phyloP scores from a whole-genome alignment of 2,113 vertebrate genomes.

The Oreochromis spilurus region DNA sequence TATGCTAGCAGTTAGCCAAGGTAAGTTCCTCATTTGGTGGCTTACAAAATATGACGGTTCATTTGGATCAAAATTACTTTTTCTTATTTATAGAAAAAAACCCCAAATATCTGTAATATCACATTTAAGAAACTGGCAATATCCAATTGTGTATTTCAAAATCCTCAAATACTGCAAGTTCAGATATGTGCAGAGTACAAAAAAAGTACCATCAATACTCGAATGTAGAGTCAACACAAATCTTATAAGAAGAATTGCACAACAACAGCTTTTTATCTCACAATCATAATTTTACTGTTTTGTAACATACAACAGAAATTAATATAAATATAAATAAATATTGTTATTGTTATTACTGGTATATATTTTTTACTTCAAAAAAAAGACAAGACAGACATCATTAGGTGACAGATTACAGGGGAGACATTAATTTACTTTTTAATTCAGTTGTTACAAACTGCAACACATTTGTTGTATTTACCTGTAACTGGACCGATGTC shows the following conservation, averaged over 20 bases:
- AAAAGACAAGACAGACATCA: slow-evolving; percentile 45
- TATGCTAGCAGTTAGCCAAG: not conserved
- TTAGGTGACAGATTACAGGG: slow-evolving; percentile 17
- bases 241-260: not conserved
- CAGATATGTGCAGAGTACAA: not conserved
- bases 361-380: slow-evolving; percentile 48
- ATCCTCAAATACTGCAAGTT: not conserved
- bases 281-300: slow-evolving; percentile 66
- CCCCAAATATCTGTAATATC: not conserved
- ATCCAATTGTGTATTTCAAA: not conserved
- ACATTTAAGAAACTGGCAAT: rapidly evolving
- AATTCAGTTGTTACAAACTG: not conserved
- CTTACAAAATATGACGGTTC: not conserved
- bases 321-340: slow-evolving; percentile 69
- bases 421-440: slow-evolving; percentile 18
- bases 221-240: not conserved
- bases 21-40: not conserved
- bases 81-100: rapidly evolving
- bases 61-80: not conserved
- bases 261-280: slow-evolving; percentile 24
- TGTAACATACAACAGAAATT: slow-evolving; percentile 67
- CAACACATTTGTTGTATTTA: not conserved
- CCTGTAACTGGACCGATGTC: not conserved
- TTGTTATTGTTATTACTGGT: slow-evolving; percentile 35
- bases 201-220: not conserved